These are phyloP conservation scores for Peromyscus leucopus DNA, from an alignment of 2,113 vertebrate genomes.

Conservation along the genomic window DNA sequence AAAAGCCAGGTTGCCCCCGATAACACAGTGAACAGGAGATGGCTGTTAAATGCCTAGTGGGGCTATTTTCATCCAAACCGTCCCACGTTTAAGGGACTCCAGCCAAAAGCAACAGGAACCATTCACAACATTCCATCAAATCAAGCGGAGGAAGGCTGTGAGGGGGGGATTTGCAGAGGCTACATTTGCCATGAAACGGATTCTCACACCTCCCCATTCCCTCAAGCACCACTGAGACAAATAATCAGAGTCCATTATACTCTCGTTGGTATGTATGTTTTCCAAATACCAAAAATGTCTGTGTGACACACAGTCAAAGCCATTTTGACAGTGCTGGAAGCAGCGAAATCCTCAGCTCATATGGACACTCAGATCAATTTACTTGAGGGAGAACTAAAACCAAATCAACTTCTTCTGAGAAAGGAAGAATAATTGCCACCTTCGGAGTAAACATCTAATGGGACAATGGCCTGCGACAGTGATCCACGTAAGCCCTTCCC, in stretches of 20 bases:
- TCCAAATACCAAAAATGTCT: constrained; percentile 26
- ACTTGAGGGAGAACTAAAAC: not conserved
- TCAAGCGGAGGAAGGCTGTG: not conserved
- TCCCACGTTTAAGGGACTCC: constrained; percentile 50
- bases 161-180: not conserved
- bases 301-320: not conserved
- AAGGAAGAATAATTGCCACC: constrained; percentile 1
- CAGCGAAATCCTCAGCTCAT: not conserved
- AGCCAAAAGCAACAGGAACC: constrained; percentile 59
- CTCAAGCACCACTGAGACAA: not conserved
- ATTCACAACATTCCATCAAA: constrained; percentile 42
- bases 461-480: not conserved
- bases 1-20: not conserved
- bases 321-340: not conserved
- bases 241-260: not conserved
- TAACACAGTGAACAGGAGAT: not conserved
- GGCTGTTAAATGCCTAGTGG: not conserved
- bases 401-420: not conserved
- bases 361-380: not conserved
- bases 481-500: not conserved
- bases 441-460: not conserved
- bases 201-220: not conserved
- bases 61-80: constrained; percentile 62
- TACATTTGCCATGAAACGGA: not conserved
- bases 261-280: not conserved